Base-by-base conservation (phyloP, 1,140 invertebrate species). In the Listronotus bonariensis region DNA sequence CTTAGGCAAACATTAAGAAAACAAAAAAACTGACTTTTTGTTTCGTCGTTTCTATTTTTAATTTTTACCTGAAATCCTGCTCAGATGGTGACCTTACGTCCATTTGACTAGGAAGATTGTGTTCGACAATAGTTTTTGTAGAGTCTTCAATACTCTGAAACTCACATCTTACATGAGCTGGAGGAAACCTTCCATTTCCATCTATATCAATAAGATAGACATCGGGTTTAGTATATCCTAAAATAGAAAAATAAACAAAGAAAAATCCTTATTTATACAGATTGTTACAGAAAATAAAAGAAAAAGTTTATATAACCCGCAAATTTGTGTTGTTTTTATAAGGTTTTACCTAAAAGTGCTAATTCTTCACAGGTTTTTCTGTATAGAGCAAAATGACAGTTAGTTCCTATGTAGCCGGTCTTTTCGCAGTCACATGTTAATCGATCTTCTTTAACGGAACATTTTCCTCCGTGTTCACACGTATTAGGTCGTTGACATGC, bases 121-220 rank as follows among this genome's bases (percentile, higher is more conserved):
- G 93, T 76, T 95, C 92, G 0, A 97, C 92, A 57, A 95, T 91
- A 2, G 92, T 95, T 72, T 92, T 93, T 0, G 93, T 96, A 0
- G 90, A 89, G 72, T 92, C 92, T 64, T 91, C 89, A 54, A 89
- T 84, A 15, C 88, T 89, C 72, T 93, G 89, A 75, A 97, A 96
- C 72, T 95, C 90, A 76, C 95, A 97, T 69, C 92, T 90, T 0
- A 96, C 93, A 71, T 94, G 87, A 3, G 92, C 91, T 0, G 94
- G 93, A 20, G 92, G 91, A 73, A 95, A 92, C 55, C 88, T 87
- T 0, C 95, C 95, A 76, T 95, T 95, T 1, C 94, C 92, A 78
- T 97, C 95, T 57, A 97, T 94, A 73, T 97, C 95, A 63, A 96
- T 92, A 31, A 89, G 82, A 74, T 95, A 96, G 0, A 95, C 92